phyloP scores from a whole-genome alignment of 2,797 vertebrate species.

The Steatocranus sp. region DNA sequence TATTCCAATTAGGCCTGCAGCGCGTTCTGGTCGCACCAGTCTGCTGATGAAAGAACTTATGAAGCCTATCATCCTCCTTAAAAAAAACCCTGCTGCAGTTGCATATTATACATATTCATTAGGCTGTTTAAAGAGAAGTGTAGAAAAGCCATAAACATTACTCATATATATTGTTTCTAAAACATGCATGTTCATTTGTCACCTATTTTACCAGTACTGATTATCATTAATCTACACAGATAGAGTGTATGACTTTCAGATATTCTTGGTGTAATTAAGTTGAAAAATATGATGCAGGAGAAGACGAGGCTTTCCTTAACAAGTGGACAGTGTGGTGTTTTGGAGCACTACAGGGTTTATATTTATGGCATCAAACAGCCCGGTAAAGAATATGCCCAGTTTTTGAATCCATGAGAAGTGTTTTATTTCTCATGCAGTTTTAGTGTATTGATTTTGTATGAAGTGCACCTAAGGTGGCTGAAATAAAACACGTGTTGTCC shows the following conservation, averaged over 20 bases:
- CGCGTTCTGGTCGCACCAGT: constrained; percentile 39
- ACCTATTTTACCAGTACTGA: not conserved
- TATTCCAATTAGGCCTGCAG: constrained; percentile 68
- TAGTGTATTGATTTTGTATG: constrained; percentile 54
- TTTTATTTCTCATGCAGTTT: constrained; percentile 55
- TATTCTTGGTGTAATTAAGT: not conserved
- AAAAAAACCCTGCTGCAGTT: constrained; percentile 7
- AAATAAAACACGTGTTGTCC: constrained; percentile 14
- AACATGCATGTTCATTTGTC: not conserved
- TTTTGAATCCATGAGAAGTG: constrained; percentile 23
- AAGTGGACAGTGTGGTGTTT: not conserved
- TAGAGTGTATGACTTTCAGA: not conserved
- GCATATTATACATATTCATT: constrained; percentile 32
- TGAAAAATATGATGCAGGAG: not conserved
- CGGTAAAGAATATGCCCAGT: constrained; percentile 26
- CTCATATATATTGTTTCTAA: not conserved
- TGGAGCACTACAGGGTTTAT: not conserved
- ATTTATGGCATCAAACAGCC: constrained; percentile 4
- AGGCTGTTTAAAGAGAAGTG: constrained; percentile 3
- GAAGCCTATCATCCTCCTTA: constrained; percentile 24
- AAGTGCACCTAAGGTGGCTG: constrained; percentile 13
- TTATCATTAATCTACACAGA: not conserved
- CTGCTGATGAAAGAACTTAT: constrained; percentile 65
- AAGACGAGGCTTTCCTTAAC: not conserved
- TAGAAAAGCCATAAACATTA: not conserved